Evolutionary conservation across 2,888 invertebrate genomes (phyloP).

Genomic region (Phania funesta): DNA sequence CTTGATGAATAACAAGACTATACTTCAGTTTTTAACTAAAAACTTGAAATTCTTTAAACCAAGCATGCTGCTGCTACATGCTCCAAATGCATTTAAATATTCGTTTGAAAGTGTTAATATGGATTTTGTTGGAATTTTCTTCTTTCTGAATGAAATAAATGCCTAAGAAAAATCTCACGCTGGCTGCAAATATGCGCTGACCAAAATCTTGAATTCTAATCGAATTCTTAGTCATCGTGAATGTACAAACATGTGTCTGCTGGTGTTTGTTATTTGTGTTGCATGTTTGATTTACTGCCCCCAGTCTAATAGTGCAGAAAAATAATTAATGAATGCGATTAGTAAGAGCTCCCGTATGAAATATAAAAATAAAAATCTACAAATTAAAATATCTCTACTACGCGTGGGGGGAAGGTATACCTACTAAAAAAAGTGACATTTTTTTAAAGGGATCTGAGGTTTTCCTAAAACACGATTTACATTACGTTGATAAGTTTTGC

Average conservation of each 20-base stretch:
- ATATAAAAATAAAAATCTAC: neutral
- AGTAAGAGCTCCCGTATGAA: neutral
- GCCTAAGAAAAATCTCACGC: constrained; percentile 19
- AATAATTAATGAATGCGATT: constrained; percentile 22
- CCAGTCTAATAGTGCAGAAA: constrained; percentile 15
- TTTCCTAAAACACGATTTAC: too few relatives aligned
- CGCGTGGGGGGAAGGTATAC: neutral
- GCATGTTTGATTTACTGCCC: constrained; percentile 5
- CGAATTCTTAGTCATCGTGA: constrained; percentile 26
- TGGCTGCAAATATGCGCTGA: neutral
- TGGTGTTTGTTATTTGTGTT: neutral
- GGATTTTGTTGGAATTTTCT: constrained; percentile 2
- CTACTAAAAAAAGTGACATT: too few relatives aligned
- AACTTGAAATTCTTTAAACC: neutral
- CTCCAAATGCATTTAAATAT: too few relatives aligned
- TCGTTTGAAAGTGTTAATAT: constrained; percentile 17
- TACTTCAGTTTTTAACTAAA: too few relatives aligned
- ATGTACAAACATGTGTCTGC: neutral
- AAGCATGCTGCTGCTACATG: neutral
- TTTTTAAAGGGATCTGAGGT: too few relatives aligned
- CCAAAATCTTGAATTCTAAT: constrained; percentile 32
- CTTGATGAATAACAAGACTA: too few relatives aligned
- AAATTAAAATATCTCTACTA: neutral
- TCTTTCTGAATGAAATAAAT: neutral
- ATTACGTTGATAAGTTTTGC: neutral